Base-by-base conservation (phyloP, 2,797 vertebrate genomes). In the Pseudomugil gertrudae region DNA sequence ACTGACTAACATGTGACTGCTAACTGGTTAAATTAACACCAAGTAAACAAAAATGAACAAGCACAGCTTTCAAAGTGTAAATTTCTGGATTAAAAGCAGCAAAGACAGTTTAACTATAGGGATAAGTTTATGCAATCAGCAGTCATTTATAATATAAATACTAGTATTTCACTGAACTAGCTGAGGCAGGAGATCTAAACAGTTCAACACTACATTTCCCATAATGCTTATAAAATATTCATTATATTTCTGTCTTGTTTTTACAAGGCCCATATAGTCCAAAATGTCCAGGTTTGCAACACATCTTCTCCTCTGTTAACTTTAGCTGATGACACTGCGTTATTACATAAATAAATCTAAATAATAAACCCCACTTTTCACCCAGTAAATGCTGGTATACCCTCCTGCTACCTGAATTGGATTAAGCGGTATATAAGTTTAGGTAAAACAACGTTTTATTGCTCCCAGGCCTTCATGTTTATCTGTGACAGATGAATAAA, bases 401-500 rank as follows among this genome's bases (percentile, higher is more conserved):
- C n/a, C n/a, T n/a, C n/a, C n/a, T n/a, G n/a, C n/a, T n/a, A n/a
- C n/a, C n/a, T n/a, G n/a, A n/a, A n/a, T n/a, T n/a, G n/a, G n/a
- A n/a, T n/a, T n/a, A n/a, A n/a, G n/a, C n/a, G n/a, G n/a, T n/a
- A n/a, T n/a, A n/a, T n/a, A n/a, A n/a, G n/a, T n/a, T n/a, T n/a
- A 32, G 30, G 6, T 32, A 32, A 32, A 32, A 7, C 30, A 32
- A 29, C 29, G 5, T 29, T 29, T 29, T 29, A 29, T 29, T 29
- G 29, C 29, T 29, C 29, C 29, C 29, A 29, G 29, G 62, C 73
- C 75, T 68, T 66, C 45, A 19, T 72, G 76, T 65, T 70, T 24
- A 19, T 51, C 76, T 72, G 80, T 57, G 33, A 79, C 72, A 81
- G 77, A 63, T 90, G 85, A 84, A 89, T 86, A 86, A 89, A 88